A percentile compares a stretch with the other conserved stretches of the same genome.
These are phyloP conservation scores for Melangyna quadrimaculata DNA, from an alignment of 2,888 invertebrate species.

Conservation along the genomic window DNA sequence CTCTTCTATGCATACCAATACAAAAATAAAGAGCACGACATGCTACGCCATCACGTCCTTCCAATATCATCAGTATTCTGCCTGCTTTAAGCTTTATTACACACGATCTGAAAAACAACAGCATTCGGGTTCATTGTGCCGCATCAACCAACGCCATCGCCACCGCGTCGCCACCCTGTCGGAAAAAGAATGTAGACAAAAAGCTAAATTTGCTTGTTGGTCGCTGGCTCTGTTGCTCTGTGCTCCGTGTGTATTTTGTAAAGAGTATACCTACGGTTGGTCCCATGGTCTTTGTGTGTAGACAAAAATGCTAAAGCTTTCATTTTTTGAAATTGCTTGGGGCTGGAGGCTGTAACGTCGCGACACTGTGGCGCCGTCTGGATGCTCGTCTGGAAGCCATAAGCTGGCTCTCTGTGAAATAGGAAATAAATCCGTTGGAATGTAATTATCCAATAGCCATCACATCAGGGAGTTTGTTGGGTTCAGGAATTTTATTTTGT, in stretches of 20 bases:
- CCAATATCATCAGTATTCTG: background rate
- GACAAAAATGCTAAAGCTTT: background rate
- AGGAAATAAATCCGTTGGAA: slow-evolving; percentile 59
- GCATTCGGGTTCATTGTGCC: slow-evolving; percentile 61
- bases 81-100: background rate
- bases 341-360: slow-evolving; percentile 55
- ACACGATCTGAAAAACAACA: slow-evolving; percentile 19
- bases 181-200: slow-evolving; percentile 40
- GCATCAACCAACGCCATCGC: background rate
- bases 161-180: background rate
- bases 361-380: slow-evolving; percentile 62
- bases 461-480: slow-evolving; percentile 1
- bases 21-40: slow-evolving; percentile 36
- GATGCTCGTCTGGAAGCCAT: slow-evolving; percentile 27
- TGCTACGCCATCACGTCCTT: slow-evolving; percentile 46
- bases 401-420: slow-evolving; percentile 40
- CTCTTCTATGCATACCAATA: slow-evolving; percentile 6
- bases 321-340: slow-evolving; percentile 31
- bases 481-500: background rate
- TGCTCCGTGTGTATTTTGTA: background rate
- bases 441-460: slow-evolving; percentile 62
- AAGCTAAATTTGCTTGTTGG: slow-evolving; percentile 31
- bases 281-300: background rate
- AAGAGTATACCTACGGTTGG: background rate
- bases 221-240: background rate